phyloP scores from a whole-genome alignment of 1,140 invertebrate species.

The Lepidostoma basale region DNA sequence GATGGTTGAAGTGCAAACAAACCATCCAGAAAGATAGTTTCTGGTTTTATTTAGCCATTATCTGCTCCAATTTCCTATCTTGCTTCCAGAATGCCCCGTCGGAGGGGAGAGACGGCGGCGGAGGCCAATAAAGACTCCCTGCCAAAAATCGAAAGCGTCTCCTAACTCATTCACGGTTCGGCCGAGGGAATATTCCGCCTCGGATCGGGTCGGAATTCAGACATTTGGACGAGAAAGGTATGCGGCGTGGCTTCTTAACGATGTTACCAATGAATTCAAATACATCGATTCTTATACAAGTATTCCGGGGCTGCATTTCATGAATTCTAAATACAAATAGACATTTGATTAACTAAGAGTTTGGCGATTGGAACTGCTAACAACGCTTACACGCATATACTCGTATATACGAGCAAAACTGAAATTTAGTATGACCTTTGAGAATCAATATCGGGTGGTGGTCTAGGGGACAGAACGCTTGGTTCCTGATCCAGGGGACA shows the following conservation, averaged over 20 bases:
- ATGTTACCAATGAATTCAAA: not conserved
- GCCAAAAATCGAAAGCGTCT: conserved; percentile 35
- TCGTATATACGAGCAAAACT: no score
- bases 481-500: no score
- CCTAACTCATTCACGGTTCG: conserved; percentile 25
- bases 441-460: no score
- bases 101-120: not conserved
- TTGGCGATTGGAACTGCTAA: no score
- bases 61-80: conserved; percentile 5
- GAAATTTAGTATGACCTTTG: no score
- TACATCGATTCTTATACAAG: not conserved
- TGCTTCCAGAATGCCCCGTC: not conserved
- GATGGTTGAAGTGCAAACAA: conserved; percentile 29
- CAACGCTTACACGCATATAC: no score
- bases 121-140: conserved; percentile 19
- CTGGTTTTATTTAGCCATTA: conserved; percentile 26
- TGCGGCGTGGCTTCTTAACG: not conserved
- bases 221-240: conserved; percentile 2
- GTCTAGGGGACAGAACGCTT: no score
- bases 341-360: no score
- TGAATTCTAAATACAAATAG: not conserved
- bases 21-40: conserved; percentile 35
- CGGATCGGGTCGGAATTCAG: conserved; percentile 21
- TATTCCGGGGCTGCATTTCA: not conserved
- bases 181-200: conserved; percentile 12